Evolutionary conservation across 1,140 invertebrate species (phyloP).

Genomic region (Nasonia vitripennis): DNA sequence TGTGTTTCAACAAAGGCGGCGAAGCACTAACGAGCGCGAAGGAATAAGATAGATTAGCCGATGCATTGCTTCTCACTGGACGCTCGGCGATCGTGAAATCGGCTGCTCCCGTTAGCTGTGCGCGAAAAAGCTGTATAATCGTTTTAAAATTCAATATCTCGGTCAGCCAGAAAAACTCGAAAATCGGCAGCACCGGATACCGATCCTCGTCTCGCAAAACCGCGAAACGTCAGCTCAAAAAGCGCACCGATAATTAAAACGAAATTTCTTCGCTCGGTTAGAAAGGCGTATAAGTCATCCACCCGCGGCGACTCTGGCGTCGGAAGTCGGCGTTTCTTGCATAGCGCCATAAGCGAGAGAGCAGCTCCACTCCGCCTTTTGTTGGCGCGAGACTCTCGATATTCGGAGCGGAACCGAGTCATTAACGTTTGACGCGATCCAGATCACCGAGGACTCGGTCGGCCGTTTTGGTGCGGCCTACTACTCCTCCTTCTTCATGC

Average conservation of each 20-base stretch:
- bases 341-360: background rate
- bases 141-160: too few species aligned
- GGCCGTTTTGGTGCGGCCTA: background rate
- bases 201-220: too few species aligned
- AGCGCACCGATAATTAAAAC: background rate
- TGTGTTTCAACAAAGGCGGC: slow-evolving; percentile 9
- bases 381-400: background rate
- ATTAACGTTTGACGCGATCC: slow-evolving; percentile 57
- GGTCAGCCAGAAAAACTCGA: too few species aligned
- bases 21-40: background rate
- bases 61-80: too few species aligned
- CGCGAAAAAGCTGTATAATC: too few species aligned
- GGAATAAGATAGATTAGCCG: background rate
- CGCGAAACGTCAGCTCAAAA: too few species aligned
- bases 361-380: slow-evolving; percentile 18
- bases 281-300: background rate
- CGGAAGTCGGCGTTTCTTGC: background rate
- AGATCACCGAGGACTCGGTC: slow-evolving; percentile 53
- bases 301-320: background rate
- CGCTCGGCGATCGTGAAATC: too few species aligned
- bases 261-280: slow-evolving; percentile 1
- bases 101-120: too few species aligned
- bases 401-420: slow-evolving; percentile 64
- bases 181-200: too few species aligned
- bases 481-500: background rate